phyloP scores from a whole-genome alignment of 1,140 invertebrate species.

The Tetraneura akinire region DNA sequence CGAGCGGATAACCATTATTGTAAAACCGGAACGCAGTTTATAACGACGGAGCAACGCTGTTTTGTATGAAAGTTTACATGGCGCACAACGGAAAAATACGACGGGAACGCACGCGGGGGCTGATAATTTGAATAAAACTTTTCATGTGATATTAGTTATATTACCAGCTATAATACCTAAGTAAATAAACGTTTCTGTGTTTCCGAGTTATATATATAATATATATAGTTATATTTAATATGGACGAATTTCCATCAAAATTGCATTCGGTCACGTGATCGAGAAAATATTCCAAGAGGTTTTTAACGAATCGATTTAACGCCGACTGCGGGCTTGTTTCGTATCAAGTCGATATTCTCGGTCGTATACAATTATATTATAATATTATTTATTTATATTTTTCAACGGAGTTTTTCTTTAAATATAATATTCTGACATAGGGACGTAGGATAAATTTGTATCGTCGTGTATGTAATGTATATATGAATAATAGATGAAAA shows the following conservation, averaged over 20 bases:
- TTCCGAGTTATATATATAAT: neutral
- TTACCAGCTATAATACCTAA: too few relatives aligned
- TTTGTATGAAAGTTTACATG: neutral
- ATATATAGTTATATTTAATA: neutral
- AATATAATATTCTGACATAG: too few relatives aligned
- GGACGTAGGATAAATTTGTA: too few relatives aligned
- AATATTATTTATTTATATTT: too few relatives aligned
- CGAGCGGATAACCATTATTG: too few relatives aligned
- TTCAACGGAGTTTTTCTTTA: too few relatives aligned
- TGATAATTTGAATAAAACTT: neutral
- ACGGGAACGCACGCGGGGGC: too few relatives aligned
- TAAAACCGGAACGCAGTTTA: neutral
- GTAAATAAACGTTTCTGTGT: neutral
- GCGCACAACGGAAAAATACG: neutral
- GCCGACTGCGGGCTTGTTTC: too few relatives aligned
- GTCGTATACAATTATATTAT: too few relatives aligned
- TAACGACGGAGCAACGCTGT: neutral
- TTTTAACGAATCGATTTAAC: slow-evolving; percentile 14
- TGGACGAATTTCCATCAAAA: neutral
- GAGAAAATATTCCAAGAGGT: neutral
- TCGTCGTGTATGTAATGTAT: too few relatives aligned
- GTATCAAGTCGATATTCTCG: too few relatives aligned
- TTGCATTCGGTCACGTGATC: slow-evolving; percentile 15
- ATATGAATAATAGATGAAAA: too few relatives aligned
- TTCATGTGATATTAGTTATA: neutral